Evolutionary conservation across 1,140 invertebrate species (phyloP).

Genomic region (Oncopodura yosiiana): DNA sequence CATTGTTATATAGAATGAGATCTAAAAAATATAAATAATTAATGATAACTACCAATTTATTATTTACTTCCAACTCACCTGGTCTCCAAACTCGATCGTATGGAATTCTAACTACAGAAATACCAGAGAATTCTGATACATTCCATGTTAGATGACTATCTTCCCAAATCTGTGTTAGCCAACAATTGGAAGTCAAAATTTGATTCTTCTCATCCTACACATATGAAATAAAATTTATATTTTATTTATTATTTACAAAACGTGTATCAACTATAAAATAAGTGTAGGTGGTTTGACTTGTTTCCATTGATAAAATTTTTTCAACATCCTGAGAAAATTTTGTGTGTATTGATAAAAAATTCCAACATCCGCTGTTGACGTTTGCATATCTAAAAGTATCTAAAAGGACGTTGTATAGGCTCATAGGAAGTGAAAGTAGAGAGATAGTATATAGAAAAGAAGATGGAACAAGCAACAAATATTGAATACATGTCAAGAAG

Average conservation of each 20-base stretch:
- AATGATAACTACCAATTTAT: neutral
- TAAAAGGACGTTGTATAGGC: too few species aligned
- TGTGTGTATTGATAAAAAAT: too few species aligned
- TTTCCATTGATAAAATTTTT: too few species aligned
- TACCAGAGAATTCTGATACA: conserved; percentile 69
- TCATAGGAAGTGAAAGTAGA: too few species aligned
- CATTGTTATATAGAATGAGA: conserved; percentile 58
- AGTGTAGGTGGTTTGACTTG: neutral
- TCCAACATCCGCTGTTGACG: too few species aligned
- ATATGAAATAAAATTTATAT: conserved; percentile 34
- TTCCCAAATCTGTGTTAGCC: conserved; percentile 80
- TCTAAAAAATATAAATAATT: conserved; percentile 10
- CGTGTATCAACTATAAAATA: conserved; percentile 7
- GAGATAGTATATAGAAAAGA: too few species aligned
- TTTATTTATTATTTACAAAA: conserved; percentile 37
- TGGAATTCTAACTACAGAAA: conserved; percentile 68
- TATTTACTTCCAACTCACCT: conserved; percentile 36
- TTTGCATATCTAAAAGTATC: too few species aligned
- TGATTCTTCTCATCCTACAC: conserved; percentile 56
- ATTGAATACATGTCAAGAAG: too few species aligned
- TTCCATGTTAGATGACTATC: conserved; percentile 84
- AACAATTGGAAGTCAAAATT: conserved; percentile 78
- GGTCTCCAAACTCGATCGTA: conserved; percentile 71
- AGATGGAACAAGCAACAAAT: too few species aligned
- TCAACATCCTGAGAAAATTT: too few species aligned